A percentile compares a stretch with the other conserved stretches of the same genome.
These are phyloP conservation scores for Pachydiplax longipennis DNA, from an alignment of 2,888 invertebrate species.

Conservation along the genomic window DNA sequence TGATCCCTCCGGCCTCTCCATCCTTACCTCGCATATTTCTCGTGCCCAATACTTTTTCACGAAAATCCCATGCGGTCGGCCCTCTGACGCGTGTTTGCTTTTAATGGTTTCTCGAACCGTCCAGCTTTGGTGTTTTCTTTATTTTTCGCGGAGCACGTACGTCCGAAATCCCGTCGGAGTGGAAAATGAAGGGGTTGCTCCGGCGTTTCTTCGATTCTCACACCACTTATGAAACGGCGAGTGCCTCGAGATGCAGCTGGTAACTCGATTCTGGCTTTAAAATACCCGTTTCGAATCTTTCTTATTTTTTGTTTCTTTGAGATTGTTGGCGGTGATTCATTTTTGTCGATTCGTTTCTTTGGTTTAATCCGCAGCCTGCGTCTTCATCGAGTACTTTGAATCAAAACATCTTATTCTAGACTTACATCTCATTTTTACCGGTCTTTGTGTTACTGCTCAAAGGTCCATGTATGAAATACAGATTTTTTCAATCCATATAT, in stretches of 20 bases:
- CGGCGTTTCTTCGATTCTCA: neutral
- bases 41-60: neutral
- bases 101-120: neutral
- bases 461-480: too few species aligned
- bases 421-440: too few species aligned
- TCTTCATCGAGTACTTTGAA: neutral
- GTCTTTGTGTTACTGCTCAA: too few species aligned
- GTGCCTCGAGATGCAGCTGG: neutral
- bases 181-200: neutral
- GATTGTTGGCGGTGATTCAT: too few species aligned
- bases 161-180: neutral
- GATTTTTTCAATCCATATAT: too few species aligned
- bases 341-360: neutral
- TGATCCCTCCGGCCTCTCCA: conserved; percentile 15
- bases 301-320: neutral
- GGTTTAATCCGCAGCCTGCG: neutral
- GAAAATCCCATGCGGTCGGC: conserved; percentile 1
- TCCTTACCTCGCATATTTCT: conserved; percentile 11
- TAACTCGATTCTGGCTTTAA: neutral
- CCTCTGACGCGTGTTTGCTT: neutral
- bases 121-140: neutral
- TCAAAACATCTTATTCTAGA: too few species aligned
- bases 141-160: neutral
- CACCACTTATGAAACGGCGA: neutral
- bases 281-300: neutral